Evolutionary conservation across 2,113 vertebrate species (phyloP).

Genomic region (Oryctolagus cuniculus): mOryCun1.1 NC_091438.1:109924501-109925000

Average conservation of each 20-base stretch:
- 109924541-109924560: slow-evolving; percentile 1
- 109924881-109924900: neutral
- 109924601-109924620: neutral
- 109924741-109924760: neutral
- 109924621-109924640: neutral
- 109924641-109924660: slow-evolving; percentile 30
- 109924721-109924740: neutral
- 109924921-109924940: neutral
- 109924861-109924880: neutral
- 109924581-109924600: slow-evolving; percentile 5
- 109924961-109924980: neutral
- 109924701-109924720: neutral
- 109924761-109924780: neutral
- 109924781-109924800: neutral
- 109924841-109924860: neutral
- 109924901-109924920: neutral
- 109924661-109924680: neutral
- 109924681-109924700: neutral
- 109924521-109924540: slow-evolving; percentile 60
- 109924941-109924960: neutral
- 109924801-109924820: neutral
- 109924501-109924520: neutral
- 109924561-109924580: slow-evolving; percentile 20
- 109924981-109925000: neutral
- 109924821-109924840: neutral